Evolutionary conservation across 1,140 invertebrate genomes (phyloP).

Genomic region (Holotrichia oblita): DNA sequence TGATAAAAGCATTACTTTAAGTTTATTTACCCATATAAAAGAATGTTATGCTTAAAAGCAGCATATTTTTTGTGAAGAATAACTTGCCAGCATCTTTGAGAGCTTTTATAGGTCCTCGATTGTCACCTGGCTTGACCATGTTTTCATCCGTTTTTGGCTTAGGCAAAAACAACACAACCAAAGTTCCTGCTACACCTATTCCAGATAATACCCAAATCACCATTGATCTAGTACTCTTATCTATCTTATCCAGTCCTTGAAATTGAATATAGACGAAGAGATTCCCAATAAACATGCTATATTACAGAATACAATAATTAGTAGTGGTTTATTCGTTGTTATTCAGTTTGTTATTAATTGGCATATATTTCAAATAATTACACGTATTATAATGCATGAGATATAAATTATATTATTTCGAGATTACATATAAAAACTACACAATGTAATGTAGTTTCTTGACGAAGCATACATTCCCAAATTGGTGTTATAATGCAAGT

Average conservation of each 20-base stretch:
- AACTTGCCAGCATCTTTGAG: slow-evolving; percentile 78
- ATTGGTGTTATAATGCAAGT: no score
- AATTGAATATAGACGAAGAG: slow-evolving; percentile 93
- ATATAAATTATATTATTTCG: no score
- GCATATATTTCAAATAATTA: no score
- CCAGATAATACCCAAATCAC: slow-evolving; percentile 81
- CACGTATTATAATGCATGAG: no score
- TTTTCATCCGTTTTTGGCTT: slow-evolving; percentile 64
- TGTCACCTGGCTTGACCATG: slow-evolving; percentile 67
- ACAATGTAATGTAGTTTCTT: no score
- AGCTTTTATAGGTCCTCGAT: slow-evolving; percentile 70
- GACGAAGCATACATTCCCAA: no score
- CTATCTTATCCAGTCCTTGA: slow-evolving; percentile 75
- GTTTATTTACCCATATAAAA: slow-evolving; percentile 82
- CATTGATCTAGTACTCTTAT: slow-evolving; percentile 70
- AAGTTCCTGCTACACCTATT: slow-evolving; percentile 74
- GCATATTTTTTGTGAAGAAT: slow-evolving; percentile 84
- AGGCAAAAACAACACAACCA: slow-evolving; percentile 73
- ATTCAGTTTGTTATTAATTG: no score
- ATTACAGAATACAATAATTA: slow-evolving; percentile 55
- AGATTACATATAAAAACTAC: no score
- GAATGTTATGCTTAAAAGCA: slow-evolving; percentile 85
- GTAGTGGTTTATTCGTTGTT: no score
- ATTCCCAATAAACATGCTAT: slow-evolving; percentile 92
- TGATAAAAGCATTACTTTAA: neutral